phyloP scores from a whole-genome alignment of 2,113 vertebrate species.

The Eublepharis macularius region DNA sequence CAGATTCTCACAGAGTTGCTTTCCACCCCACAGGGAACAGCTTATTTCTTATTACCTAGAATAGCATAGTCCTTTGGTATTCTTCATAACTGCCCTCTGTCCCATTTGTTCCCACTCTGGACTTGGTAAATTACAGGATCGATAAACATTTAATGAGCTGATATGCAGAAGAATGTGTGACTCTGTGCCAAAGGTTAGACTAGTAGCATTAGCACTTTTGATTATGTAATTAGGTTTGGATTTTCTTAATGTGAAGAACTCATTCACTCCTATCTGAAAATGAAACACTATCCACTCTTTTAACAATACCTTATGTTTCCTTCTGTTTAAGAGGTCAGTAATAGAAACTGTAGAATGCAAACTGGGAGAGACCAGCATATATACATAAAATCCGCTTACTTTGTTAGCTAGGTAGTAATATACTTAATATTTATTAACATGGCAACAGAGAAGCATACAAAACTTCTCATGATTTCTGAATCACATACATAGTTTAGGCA shows the following conservation, averaged over 20 bases:
- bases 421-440: neutral
- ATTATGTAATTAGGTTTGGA: neutral
- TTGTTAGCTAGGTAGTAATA: neutral
- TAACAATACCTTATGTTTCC: neutral
- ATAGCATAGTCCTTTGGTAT: neutral
- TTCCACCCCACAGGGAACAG: neutral
- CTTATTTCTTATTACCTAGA: neutral
- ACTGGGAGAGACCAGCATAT: neutral
- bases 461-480: neutral
- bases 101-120: neutral
- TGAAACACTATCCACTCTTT: neutral
- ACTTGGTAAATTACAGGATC: neutral
- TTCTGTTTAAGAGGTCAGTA: neutral
- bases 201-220: too few species aligned
- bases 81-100: neutral
- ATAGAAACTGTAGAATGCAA: neutral
- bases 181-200: neutral
- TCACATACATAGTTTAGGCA: neutral
- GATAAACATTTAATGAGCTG: neutral
- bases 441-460: neutral
- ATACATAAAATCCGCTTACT: neutral
- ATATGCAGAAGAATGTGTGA: neutral
- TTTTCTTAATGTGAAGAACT: neutral
- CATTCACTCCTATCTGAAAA: neutral
- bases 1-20: neutral